Evolutionary conservation across 2,113 vertebrate species (phyloP).

Genomic region (Lophotis ruficrista): DNA sequence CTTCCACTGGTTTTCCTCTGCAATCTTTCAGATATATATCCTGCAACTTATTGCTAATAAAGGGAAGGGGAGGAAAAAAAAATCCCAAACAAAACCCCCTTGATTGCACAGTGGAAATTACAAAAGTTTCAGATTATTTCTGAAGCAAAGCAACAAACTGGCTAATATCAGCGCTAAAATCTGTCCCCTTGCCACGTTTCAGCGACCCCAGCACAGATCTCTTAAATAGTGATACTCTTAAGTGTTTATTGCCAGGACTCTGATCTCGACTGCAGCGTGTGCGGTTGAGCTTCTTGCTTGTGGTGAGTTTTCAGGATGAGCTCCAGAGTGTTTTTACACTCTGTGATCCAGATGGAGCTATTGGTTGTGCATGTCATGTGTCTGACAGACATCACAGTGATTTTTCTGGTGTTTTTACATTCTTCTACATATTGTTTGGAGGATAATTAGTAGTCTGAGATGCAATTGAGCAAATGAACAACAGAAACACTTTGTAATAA

Average conservation of each 20-base stretch:
- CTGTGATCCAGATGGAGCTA: not conserved
- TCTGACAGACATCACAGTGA: not conserved
- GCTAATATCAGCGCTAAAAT: not conserved
- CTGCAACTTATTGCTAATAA: not conserved
- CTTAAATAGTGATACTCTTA: accelerated
- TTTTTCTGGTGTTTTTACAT: not conserved
- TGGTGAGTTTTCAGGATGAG: not conserved
- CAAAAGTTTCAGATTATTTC: not conserved
- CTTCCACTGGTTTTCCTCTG: not conserved
- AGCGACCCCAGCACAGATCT: accelerated
- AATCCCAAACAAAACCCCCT: too few species aligned
- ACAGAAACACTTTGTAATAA: not conserved
- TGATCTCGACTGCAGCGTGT: accelerated
- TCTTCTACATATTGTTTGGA: not conserved
- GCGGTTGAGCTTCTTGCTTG: not conserved
- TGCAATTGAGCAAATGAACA: not conserved
- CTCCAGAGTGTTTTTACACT: not conserved
- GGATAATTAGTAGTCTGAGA: not conserved
- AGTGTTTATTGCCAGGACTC: not conserved
- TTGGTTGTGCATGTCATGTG: not conserved
- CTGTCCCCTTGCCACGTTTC: not conserved
- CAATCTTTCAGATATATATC: not conserved
- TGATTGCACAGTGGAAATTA: not conserved
- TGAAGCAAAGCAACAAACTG: not conserved
- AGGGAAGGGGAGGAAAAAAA: too few species aligned